Evolutionary conservation across 2,888 invertebrate species (phyloP).

Genomic region (Conchocele bisecta): DNA sequence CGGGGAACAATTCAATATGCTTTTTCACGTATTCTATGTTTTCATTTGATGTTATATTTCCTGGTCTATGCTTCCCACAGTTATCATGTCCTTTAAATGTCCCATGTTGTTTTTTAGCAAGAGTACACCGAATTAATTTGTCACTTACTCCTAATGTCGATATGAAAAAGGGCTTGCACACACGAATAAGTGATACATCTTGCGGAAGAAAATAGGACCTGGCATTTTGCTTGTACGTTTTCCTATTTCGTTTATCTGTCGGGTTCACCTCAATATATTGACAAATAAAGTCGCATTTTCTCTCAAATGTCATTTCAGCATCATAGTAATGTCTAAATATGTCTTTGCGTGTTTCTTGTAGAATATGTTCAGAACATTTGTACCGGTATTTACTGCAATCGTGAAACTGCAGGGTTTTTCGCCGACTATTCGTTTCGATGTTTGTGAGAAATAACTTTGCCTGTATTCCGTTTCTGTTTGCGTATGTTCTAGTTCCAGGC

Average conservation of each 20-base stretch:
- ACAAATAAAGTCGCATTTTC: slow-evolving; percentile 15
- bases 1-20: slow-evolving; percentile 34
- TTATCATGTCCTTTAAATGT: too few relatives aligned
- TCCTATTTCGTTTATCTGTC: not conserved
- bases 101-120: too few relatives aligned
- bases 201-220: slow-evolving; percentile 23
- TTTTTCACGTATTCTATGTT: slow-evolving; percentile 8
- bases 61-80: too few relatives aligned
- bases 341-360: not conserved
- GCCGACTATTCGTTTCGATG: not conserved
- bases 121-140: too few relatives aligned
- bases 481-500: slow-evolving; percentile 18
- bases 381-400: slow-evolving; percentile 15
- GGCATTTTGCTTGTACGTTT: not conserved
- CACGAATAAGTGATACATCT: too few relatives aligned
- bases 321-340: slow-evolving; percentile 7
- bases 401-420: not conserved
- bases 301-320: not conserved
- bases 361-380: slow-evolving; percentile 5
- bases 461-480: slow-evolving; percentile 3
- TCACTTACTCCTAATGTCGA: too few relatives aligned
- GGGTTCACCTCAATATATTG: slow-evolving; percentile 2
- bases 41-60: slow-evolving; percentile 3
- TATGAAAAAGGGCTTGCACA: too few relatives aligned
- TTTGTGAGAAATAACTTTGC: slow-evolving; percentile 12